Evolutionary conservation across 2,113 vertebrate species (phyloP).

Genomic region (Phylloscopus whistleri): DNA sequence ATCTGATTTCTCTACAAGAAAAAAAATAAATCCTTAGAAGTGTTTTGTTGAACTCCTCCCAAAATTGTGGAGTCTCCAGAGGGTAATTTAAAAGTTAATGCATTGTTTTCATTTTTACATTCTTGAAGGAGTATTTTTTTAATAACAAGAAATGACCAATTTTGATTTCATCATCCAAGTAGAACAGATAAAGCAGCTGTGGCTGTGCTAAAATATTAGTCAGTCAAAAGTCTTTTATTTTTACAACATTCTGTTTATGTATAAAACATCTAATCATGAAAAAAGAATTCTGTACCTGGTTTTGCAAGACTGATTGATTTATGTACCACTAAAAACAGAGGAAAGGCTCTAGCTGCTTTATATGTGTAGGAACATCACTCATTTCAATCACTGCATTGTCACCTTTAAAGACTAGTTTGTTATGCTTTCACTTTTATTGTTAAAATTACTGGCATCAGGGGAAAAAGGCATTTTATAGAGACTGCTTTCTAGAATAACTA

Average conservation of each 20-base stretch:
- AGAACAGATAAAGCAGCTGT: background rate
- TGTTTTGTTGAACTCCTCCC: background rate
- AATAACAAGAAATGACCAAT: background rate
- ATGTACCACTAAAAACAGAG: background rate
- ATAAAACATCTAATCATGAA: background rate
- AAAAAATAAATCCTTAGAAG: background rate
- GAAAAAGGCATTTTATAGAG: background rate
- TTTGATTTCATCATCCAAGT: background rate
- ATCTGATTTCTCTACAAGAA: background rate
- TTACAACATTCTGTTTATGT: background rate
- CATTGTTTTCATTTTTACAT: background rate
- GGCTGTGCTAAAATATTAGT: background rate
- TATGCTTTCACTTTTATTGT: background rate
- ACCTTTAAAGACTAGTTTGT: constrained; percentile 9
- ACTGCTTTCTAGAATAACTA: background rate
- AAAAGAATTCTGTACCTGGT: background rate
- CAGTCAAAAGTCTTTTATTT: background rate
- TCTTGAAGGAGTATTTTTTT: background rate
- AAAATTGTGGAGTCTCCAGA: background rate
- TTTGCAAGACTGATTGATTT: background rate
- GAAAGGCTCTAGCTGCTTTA: background rate
- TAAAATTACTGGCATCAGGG: background rate
- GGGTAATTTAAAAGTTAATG: background rate
- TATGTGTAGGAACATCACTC: background rate
- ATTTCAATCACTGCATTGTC: background rate